Evolutionary conservation across 2,797 vertebrate genomes (phyloP), one percentile per base, ranked within the genome.

Genomic region (Microctenopoma stevenorrisi): DNA sequence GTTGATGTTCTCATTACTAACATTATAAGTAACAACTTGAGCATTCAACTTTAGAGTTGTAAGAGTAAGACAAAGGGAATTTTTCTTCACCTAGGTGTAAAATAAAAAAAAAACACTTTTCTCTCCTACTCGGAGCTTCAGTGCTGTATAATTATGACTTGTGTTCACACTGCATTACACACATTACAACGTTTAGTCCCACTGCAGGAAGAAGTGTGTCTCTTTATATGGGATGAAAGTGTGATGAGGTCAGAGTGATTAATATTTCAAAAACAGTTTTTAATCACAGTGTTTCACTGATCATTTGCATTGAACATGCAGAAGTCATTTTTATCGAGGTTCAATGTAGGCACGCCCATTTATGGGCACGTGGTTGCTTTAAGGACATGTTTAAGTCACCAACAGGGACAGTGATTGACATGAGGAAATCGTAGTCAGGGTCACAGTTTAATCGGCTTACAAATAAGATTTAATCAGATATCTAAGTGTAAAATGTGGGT

Each of bases 401-500:
- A 25, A 2, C 33, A 50, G 28, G 13, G 54, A 42, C 49, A 4
- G 8, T 48, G 52, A 79, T 30, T 33, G 18, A 68, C 53, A 47
- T 4, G 25, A 55, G 2, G 16, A 74, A 59, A 51, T n/a, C 16
- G 30, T 11, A 63, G 25, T n/a, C 60, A 14, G 12, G 15, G 4
- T 47, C 35, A 68, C 14, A 38, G 15, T 51, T 55, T 52, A n/a
- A 44, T 49, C 12, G 3, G 18, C 42, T 71, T 14, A 30, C 14
- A 48, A 42, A 53, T 18, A 5, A 38, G 28, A 12, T n/a, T 57
- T 44, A 63, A 71, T 72, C 60, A 49, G 16, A 78, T 61, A 65
- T 33, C 10, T 52, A 42, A 16, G 25, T 43, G 7, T 64, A 42
- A 78, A 77, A 51, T 65, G 60, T 18, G n/a, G 7, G 6, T 33